A percentile compares a stretch with the other conserved stretches of the same genome.
These are phyloP conservation scores for Cepphus grylle DNA, from an alignment of 2,113 vertebrate genomes.

Conservation along the genomic window DNA sequence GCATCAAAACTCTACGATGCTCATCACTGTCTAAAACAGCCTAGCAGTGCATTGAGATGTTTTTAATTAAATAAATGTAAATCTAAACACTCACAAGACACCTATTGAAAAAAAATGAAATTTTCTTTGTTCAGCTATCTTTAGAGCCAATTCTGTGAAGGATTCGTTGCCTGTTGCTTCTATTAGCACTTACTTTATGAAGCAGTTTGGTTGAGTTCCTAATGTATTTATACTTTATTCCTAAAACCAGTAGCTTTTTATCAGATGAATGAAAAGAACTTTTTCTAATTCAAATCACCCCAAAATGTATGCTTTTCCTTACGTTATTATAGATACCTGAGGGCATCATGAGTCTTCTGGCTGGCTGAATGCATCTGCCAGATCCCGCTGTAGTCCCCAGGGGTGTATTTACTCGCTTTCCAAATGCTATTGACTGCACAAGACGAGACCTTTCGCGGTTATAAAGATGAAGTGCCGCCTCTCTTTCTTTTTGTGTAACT, in stretches of 20 bases:
- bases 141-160: neutral
- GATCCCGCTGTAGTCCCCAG: neutral
- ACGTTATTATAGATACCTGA: slow-evolving; percentile 59
- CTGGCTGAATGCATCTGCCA: neutral
- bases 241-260: neutral
- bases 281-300: neutral
- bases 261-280: neutral
- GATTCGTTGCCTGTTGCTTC: neutral
- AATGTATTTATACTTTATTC: neutral
- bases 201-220: neutral
- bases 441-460: slow-evolving; percentile 54
- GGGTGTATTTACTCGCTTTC: slow-evolving; percentile 47
- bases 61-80: neutral
- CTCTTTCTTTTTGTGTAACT: slow-evolving; percentile 74
- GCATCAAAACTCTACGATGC: slow-evolving; percentile 36
- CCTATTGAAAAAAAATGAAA: neutral
- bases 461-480: slow-evolving; percentile 63
- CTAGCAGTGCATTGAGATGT: neutral
- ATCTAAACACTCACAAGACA: neutral
- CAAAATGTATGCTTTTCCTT: neutral
- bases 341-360: neutral
- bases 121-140: neutral
- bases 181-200: neutral
- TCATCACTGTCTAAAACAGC: neutral
- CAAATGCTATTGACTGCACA: slow-evolving; percentile 75